phyloP scores from a whole-genome alignment of 2,888 invertebrate species.

The Amiota communis region DNA sequence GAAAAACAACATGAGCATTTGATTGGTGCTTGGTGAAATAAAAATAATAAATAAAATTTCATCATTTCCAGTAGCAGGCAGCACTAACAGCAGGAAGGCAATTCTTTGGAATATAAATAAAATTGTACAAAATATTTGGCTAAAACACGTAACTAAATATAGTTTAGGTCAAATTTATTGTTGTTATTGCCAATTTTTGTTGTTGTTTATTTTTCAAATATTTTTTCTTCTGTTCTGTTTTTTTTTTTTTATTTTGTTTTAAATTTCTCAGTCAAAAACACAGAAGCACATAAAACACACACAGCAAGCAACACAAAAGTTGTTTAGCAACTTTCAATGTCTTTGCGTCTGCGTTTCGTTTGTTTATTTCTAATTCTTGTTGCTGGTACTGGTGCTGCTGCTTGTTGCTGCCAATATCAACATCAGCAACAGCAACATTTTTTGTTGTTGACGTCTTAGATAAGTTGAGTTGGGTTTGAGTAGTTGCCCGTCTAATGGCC shows the following conservation, averaged over 20 bases:
- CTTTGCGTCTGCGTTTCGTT: neutral
- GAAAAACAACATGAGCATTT: too few relatives aligned
- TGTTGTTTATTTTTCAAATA: conserved; percentile 6
- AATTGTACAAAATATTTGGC: too few relatives aligned
- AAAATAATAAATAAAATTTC: too few relatives aligned
- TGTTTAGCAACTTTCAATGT: conserved; percentile 31
- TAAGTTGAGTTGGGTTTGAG: too few relatives aligned
- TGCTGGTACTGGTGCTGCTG: neutral
- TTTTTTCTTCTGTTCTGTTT: conserved; percentile 11
- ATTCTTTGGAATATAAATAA: too few relatives aligned
- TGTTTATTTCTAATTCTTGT: neutral
- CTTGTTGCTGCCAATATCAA: conserved; percentile 26
- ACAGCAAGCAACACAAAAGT: conserved; percentile 12
- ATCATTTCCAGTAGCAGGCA: too few relatives aligned
- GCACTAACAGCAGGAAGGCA: too few relatives aligned
- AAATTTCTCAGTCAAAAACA: conserved; percentile 30
- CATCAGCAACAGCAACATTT: too few relatives aligned
- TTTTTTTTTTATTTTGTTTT: conserved; percentile 35
- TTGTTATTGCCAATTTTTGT: conserved; percentile 11
- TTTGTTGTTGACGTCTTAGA: conserved; percentile 26
- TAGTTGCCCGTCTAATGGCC: too few relatives aligned
- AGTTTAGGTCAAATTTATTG: neutral
- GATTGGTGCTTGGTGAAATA: too few relatives aligned
- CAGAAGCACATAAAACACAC: too few relatives aligned
- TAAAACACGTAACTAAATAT: too few relatives aligned